phyloP scores from a whole-genome alignment of 2,797 vertebrate species.

The Benthosema pterotum region DNA sequence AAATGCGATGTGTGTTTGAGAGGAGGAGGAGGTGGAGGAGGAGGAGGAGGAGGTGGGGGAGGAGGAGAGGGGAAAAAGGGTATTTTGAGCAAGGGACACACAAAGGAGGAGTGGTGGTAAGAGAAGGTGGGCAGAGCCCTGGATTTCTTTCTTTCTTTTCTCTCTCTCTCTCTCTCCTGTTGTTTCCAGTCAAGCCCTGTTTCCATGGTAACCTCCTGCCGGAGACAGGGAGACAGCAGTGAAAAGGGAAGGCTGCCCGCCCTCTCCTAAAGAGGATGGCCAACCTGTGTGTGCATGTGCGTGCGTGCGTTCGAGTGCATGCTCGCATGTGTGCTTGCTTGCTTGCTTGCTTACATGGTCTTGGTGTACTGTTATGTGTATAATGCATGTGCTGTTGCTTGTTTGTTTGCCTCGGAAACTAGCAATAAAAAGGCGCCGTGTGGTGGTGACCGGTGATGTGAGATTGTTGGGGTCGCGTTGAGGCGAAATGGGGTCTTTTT shows the following conservation, averaged over 20 bases:
- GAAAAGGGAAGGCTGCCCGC: constrained; percentile 81
- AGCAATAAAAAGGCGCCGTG: constrained; percentile 41
- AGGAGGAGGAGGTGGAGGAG: background rate
- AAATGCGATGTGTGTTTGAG: constrained; percentile 59
- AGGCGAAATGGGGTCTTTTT: constrained; percentile 24
- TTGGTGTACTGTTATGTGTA: constrained; percentile 5
- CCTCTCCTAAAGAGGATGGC: constrained; percentile 81
- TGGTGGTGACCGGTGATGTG: too few relatives aligned
- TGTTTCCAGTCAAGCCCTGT: constrained; percentile 87
- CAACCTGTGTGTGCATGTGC: constrained; percentile 74
- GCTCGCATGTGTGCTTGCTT: background rate
- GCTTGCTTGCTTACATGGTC: background rate
- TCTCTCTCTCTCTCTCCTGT: constrained; percentile 83
- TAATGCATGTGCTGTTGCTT: constrained; percentile 14
- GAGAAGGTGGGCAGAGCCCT: constrained; percentile 79
- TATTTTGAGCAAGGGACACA: constrained; percentile 73
- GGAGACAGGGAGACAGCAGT: constrained; percentile 82
- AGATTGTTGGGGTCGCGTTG: constrained; percentile 26
- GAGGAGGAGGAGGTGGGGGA: too few relatives aligned
- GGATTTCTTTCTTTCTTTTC: constrained; percentile 78
- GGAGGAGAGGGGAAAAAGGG: constrained; percentile 37
- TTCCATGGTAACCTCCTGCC: constrained; percentile 85
- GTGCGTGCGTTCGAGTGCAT: constrained; percentile 26
- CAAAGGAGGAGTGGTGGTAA: constrained; percentile 73
- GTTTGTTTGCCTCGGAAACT: constrained; percentile 49